phyloP scores from a whole-genome alignment of 2,797 vertebrate genomes.

The Huso huso region DNA sequence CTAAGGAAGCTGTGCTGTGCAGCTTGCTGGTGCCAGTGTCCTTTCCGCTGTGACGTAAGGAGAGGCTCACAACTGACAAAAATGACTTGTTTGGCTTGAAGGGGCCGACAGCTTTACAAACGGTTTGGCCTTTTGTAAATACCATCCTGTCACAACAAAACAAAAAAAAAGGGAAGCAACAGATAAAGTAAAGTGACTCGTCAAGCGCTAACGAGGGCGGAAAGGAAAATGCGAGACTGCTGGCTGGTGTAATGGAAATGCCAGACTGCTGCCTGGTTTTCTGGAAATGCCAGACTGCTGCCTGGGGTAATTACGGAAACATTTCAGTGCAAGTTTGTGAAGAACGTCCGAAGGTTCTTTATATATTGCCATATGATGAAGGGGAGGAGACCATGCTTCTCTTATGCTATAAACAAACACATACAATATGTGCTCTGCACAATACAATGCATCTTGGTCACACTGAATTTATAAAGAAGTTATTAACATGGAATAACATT shows the following conservation, averaged over 20 bases:
- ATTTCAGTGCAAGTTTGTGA: no score
- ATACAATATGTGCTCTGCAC: no score
- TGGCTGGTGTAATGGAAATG: not conserved
- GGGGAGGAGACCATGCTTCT: no score
- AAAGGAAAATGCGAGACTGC: not conserved
- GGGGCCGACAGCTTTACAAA: not conserved
- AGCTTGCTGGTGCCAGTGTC: not conserved
- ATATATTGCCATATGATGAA: no score
- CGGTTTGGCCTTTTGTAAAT: slow-evolving; percentile 5
- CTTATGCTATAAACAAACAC: no score
- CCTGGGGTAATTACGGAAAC: no score
- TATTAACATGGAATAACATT: no score
- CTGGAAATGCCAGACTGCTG: no score
- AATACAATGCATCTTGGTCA: no score
- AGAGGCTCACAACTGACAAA: not conserved
- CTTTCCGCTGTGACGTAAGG: not conserved
- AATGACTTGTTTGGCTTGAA: slow-evolving; percentile 5
- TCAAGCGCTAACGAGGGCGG: not conserved
- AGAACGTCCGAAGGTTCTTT: no score
- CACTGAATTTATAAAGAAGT: no score
- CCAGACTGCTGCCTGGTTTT: no score
- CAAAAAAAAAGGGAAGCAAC: slow-evolving; percentile 1
- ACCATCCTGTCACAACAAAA: slow-evolving; percentile 9
- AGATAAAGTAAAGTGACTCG: not conserved
- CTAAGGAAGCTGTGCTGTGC: not conserved